These are phyloP conservation scores for Xenops minutus DNA, from an alignment of 2,797 vertebrate genomes.

Conservation along the genomic window DNA sequence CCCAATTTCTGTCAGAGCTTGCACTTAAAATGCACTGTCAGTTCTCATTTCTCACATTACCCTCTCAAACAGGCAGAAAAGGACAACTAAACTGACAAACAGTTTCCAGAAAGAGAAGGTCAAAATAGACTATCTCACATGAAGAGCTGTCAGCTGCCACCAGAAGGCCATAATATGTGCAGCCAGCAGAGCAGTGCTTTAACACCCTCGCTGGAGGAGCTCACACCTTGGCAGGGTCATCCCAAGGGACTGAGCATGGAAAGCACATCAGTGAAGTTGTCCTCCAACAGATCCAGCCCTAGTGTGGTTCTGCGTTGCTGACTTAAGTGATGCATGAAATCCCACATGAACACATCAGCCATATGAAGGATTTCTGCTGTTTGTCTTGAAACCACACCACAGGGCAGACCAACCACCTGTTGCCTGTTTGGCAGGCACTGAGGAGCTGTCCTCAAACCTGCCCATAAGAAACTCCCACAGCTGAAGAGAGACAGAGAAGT, in stretches of 20 bases:
- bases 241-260: background rate
- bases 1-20: conserved; percentile 60
- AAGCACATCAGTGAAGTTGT: accelerated
- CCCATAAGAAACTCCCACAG: background rate
- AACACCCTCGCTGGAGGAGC: background rate
- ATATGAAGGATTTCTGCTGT: background rate
- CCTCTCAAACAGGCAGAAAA: conserved; percentile 59
- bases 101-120: conserved; percentile 62
- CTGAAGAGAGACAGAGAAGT: background rate
- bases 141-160: background rate
- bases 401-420: background rate
- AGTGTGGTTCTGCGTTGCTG: background rate
- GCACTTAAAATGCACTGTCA: conserved; percentile 70
- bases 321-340: background rate
- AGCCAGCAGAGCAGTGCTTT: background rate
- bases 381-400: background rate
- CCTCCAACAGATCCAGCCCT: background rate
- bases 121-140: background rate
- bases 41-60: conserved; percentile 73
- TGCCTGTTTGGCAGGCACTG: background rate
- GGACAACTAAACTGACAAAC: conserved; percentile 66
- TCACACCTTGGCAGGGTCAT: background rate
- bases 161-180: background rate
- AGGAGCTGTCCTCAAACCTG: background rate
- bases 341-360: accelerated